Evolutionary conservation across 2,113 vertebrate species (phyloP).

Genomic region (Triplophysa siluroides): DNA sequence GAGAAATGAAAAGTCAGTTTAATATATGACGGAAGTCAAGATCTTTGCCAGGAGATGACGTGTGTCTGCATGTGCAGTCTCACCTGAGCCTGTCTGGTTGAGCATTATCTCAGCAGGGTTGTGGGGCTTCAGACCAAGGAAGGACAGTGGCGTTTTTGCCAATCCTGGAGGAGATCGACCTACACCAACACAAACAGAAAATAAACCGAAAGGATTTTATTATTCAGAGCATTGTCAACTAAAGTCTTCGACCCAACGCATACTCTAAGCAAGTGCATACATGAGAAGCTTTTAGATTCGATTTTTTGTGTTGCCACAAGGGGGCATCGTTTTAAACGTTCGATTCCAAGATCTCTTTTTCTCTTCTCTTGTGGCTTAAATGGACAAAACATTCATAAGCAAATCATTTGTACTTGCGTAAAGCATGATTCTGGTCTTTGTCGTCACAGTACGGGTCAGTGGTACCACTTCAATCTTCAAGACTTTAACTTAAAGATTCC

Average conservation of each 20-base stretch:
- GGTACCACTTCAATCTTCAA: neutral
- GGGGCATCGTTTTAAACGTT: neutral
- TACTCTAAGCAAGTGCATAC: neutral
- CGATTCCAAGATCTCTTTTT: too few species aligned
- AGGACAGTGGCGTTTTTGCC: conserved; percentile 94
- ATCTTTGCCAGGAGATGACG: neutral
- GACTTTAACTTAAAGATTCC: conserved; percentile 32
- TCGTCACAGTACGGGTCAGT: conserved; percentile 62
- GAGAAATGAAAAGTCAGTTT: conserved; percentile 17
- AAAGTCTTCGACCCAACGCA: conserved; percentile 1
- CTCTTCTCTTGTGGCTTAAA: too few species aligned
- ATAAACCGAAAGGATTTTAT: neutral
- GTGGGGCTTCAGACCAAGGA: conserved; percentile 94
- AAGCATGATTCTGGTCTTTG: conserved; percentile 1
- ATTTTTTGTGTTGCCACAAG: neutral
- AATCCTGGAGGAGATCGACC: conserved; percentile 94
- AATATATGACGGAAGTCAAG: neutral
- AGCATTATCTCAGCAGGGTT: conserved; percentile 92
- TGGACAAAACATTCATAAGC: neutral
- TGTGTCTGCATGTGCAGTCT: conserved; percentile 51
- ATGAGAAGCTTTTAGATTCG: neutral
- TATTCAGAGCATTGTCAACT: neutral
- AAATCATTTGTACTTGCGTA: conserved; percentile 11
- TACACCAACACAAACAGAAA: conserved; percentile 50
- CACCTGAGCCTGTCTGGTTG: conserved; percentile 88